phyloP scores from a whole-genome alignment of 1,140 invertebrate genomes.

The Agrilus planipennis region DNA sequence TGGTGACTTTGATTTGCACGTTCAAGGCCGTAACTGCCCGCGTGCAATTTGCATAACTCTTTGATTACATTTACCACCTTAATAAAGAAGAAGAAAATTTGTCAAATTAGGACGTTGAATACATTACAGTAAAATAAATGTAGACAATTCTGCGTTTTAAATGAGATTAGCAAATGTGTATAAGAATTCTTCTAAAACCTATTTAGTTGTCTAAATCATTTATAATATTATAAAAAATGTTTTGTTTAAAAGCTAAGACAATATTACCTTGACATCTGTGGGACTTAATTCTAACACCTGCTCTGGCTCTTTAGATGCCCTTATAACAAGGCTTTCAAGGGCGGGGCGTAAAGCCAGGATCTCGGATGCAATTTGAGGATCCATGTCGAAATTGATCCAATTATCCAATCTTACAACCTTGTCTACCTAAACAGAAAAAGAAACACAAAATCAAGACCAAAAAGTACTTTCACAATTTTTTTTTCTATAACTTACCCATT shows the following conservation, averaged over 20 bases:
- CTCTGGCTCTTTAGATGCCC: constrained; percentile 67
- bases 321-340: constrained; percentile 72
- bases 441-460: not conserved
- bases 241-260: too few relatives aligned
- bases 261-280: too few relatives aligned
- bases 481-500: constrained; percentile 38
- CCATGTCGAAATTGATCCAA: constrained; percentile 87
- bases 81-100: constrained; percentile 18
- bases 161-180: too few relatives aligned
- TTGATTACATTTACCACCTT: constrained; percentile 51
- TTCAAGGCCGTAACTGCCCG: constrained; percentile 55
- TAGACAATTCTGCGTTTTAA: too few relatives aligned
- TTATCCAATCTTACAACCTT: constrained; percentile 69
- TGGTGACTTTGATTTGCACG: constrained; percentile 30
- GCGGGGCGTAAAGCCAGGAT: constrained; percentile 78
- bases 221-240: too few relatives aligned
- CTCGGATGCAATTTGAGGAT: constrained; percentile 60
- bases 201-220: too few relatives aligned
- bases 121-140: too few relatives aligned
- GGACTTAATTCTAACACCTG: constrained; percentile 42
- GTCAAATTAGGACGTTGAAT: too few relatives aligned
- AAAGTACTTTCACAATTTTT: not conserved
- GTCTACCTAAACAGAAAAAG: constrained; percentile 38
- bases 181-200: too few relatives aligned
- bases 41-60: constrained; percentile 56